Base-by-base conservation (phyloP, 2,113 vertebrate genomes). In the Otus sunia region DNA sequence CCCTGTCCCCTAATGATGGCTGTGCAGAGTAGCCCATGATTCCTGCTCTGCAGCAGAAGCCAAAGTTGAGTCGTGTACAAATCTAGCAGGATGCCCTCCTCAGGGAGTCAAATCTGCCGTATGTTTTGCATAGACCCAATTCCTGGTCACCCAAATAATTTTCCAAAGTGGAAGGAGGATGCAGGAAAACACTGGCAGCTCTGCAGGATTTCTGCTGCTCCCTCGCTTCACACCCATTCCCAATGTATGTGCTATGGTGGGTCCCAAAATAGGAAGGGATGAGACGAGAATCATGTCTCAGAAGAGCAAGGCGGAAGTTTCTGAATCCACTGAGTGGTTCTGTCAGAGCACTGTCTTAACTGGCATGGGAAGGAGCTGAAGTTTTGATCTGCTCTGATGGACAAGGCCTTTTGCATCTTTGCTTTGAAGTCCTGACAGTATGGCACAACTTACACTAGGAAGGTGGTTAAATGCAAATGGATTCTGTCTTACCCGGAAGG, bases 261-360 rank as follows among this genome's bases (percentile, higher is more conserved):
- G 26, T 82, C 66, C 30, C 47, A 60, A 55, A 71, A 67, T 25
- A 4, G 20, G 30, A 68, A 75, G 9, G 39, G 30, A 17, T 64
- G 36, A 83, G 52, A 32, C 0, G 0, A 67, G 15, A 41, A 45
- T 34, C 1, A 1, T 60, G 11, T 66, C n/a, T 81, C 37, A 50
- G 72, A 89, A 80, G 9, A 77, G 26, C 36, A 74, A 69, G 63
- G 50, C 30, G 10, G 34, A 64, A 49, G 21, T 60, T 81, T 84
- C 43, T 66, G 72, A 66, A 60, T 69, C 10, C 16, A 7, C 9
- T 32, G 27, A 30, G 27, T 23, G 5, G 49, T 80, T 91, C 72
- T 91, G 29, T 73, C 43, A 37, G 47, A 86, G 32, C 18, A 1
- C 21, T 77, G 59, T 80, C 53, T 69, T 83, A 59, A 59, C 21